These are phyloP conservation scores for Amniataba percoides DNA, from an alignment of 2,797 vertebrate genomes.

Conservation along the genomic window DNA sequence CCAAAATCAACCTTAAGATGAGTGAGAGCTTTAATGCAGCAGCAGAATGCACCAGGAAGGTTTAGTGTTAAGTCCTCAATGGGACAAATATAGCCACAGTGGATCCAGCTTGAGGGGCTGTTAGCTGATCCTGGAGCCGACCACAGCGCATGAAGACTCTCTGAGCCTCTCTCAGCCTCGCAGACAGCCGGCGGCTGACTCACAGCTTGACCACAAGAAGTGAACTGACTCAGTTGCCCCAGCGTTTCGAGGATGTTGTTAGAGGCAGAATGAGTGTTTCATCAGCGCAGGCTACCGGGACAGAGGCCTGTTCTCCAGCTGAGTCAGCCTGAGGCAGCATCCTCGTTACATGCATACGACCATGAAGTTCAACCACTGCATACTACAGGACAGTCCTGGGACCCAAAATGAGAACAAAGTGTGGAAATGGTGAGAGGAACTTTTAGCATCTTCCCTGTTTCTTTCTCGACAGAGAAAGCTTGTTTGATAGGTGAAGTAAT, in stretches of 20 bases:
- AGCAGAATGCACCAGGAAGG: conserved; percentile 62
- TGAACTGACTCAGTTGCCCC: background rate
- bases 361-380: conserved; percentile 85
- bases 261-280: conserved; percentile 44
- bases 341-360: conserved; percentile 71
- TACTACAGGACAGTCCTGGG: conserved; percentile 58
- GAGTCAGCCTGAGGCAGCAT: conserved; percentile 36
- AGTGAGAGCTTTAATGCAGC: conserved; percentile 51
- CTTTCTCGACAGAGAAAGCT: background rate
- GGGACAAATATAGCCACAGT: conserved; percentile 50
- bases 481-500: conserved; percentile 20
- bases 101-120: conserved; percentile 34
- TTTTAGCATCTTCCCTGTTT: conserved; percentile 7
- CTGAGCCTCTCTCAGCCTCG: conserved; percentile 12
- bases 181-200: conserved; percentile 17
- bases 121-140: conserved; percentile 23
- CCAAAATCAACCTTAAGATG: conserved; percentile 63
- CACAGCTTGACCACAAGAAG: conserved; percentile 20
- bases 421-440: conserved; percentile 85
- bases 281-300: conserved; percentile 16
- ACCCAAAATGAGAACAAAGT: conserved; percentile 64
- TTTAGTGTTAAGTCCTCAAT: conserved; percentile 60
- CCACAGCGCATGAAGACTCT: conserved; percentile 37
- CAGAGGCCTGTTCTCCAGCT: conserved; percentile 41
- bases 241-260: conserved; percentile 34